Conservation (phyloP, 2,888 invertebrate species). For the Cheilosia urbana region DNA sequence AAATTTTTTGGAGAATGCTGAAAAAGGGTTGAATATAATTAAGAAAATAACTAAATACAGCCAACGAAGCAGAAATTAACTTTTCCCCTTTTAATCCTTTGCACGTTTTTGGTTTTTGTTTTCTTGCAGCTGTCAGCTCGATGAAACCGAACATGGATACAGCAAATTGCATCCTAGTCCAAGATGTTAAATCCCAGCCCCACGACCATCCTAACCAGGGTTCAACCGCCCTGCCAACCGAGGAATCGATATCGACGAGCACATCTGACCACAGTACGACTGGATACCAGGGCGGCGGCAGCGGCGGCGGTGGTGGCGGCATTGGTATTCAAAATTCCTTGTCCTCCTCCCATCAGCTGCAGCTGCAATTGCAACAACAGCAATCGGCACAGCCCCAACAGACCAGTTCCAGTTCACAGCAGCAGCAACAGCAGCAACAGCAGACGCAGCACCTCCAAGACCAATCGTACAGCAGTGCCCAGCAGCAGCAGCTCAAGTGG, state of each 20-base stretch:
- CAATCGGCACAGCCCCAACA: conserved; percentile 85
- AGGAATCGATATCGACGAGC: conserved; percentile 90
- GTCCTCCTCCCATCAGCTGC: conserved; percentile 82
- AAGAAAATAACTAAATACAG: conserved; percentile 13
- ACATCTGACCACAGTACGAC: conserved; percentile 88
- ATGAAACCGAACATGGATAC: conserved; percentile 95
- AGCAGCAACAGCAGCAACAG: conserved; percentile 81
- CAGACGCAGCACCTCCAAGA: conserved; percentile 82
- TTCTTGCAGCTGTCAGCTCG: conserved; percentile 93
- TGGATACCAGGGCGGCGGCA: conserved; percentile 80
- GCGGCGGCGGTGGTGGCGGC: conserved; percentile 49
- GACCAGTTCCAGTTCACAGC: conserved; percentile 81
- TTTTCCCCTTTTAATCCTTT: conserved; percentile 40
- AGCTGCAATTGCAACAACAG: conserved; percentile 85
- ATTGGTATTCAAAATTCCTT: conserved; percentile 77
- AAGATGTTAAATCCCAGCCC: conserved; percentile 90
- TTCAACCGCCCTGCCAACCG: conserved; percentile 89
- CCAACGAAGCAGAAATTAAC: conserved; percentile 22
- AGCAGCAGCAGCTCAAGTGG: conserved; percentile 89
- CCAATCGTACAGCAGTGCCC: conserved; percentile 85
- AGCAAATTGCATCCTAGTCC: conserved; percentile 94
- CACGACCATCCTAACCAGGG: conserved; percentile 93
- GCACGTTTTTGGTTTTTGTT: conserved; percentile 44
- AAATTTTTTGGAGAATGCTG: conserved; percentile 16
- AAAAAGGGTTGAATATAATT: conserved; percentile 48